These are phyloP conservation scores for Leiothrix lutea DNA, from an alignment of 2,113 vertebrate species.

Conservation along the genomic window DNA sequence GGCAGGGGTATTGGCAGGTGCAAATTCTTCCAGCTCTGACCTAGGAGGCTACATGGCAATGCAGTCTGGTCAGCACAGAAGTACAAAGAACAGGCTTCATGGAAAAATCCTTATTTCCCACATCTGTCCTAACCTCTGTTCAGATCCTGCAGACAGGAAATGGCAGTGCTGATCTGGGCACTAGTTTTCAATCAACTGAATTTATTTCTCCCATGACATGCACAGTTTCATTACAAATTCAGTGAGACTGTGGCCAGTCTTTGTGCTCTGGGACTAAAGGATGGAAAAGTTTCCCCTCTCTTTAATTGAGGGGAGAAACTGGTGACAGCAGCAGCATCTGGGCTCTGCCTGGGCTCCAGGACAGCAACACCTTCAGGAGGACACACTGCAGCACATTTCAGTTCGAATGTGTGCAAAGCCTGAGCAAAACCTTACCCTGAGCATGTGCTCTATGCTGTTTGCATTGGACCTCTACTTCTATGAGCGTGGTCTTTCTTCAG, in stretches of 20 bases:
- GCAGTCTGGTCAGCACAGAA: neutral
- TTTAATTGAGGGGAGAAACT: neutral
- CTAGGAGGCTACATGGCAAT: neutral
- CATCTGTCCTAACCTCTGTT: neutral
- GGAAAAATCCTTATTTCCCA: neutral
- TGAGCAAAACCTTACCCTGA: neutral
- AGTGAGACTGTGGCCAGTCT: neutral
- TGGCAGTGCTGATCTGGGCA: neutral
- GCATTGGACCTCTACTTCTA: neutral
- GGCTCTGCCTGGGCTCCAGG: neutral
- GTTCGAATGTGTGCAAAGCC: neutral
- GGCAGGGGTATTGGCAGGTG: neutral
- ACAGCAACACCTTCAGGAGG: neutral
- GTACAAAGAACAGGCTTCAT: neutral
- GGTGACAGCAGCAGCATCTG: neutral
- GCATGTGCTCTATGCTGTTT: neutral
- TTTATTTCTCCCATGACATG: neutral
- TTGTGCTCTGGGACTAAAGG: neutral
- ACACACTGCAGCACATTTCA: neutral
- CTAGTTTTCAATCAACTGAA: neutral
- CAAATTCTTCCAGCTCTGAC: neutral
- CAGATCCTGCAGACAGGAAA: rapidly evolving
- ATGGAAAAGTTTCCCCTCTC: neutral
- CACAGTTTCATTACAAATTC: neutral
- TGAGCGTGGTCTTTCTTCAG: neutral